phyloP scores from a whole-genome alignment of 2,888 invertebrate genomes.

The Spodoptera littoralis region DNA sequence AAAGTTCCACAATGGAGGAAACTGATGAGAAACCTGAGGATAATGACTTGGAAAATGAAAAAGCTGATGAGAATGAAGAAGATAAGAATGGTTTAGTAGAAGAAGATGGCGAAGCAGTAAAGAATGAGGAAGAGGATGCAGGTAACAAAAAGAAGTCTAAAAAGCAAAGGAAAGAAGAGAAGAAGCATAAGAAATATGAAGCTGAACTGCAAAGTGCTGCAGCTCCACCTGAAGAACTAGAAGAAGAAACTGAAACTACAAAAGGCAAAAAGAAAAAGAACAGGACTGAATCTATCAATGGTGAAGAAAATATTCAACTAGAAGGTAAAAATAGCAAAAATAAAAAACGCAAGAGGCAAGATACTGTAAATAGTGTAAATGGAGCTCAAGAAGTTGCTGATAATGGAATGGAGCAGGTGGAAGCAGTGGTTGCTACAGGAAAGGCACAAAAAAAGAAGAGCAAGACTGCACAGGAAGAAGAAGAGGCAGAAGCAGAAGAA shows the following conservation, averaged over 20 bases:
- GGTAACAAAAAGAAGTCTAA: conserved; percentile 73
- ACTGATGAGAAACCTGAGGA: conserved; percentile 42
- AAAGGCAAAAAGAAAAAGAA: conserved; percentile 84
- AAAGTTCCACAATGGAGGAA: conserved; percentile 52
- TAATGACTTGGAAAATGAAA: conserved; percentile 49
- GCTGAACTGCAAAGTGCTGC: conserved; percentile 81
- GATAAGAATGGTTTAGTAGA: conserved; percentile 40
- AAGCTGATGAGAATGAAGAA: conserved; percentile 31
- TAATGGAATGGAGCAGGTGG: conserved; percentile 45
- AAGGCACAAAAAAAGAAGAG: conserved; percentile 78
- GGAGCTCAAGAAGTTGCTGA: conserved; percentile 56
- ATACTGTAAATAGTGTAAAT: conserved; percentile 77
- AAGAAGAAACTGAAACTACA: conserved; percentile 67
- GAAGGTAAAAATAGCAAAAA: conserved; percentile 72
- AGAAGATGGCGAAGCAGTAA: conserved; percentile 50
- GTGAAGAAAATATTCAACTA: conserved; percentile 62
- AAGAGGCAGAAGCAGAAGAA: conserved; percentile 70
- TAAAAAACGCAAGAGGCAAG: conserved; percentile 82
- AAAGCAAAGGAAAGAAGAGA: conserved; percentile 84
- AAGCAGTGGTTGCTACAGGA: conserved; percentile 59
- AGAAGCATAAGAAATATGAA: conserved; percentile 84
- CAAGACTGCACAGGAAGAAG: conserved; percentile 73
- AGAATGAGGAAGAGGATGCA: conserved; percentile 52
- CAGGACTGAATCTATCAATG: conserved; percentile 71
- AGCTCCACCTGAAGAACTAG: conserved; percentile 66